Evolutionary conservation across 2,113 vertebrate species (phyloP).

Genomic region (Cyphomyrus discorhynchus): DNA sequence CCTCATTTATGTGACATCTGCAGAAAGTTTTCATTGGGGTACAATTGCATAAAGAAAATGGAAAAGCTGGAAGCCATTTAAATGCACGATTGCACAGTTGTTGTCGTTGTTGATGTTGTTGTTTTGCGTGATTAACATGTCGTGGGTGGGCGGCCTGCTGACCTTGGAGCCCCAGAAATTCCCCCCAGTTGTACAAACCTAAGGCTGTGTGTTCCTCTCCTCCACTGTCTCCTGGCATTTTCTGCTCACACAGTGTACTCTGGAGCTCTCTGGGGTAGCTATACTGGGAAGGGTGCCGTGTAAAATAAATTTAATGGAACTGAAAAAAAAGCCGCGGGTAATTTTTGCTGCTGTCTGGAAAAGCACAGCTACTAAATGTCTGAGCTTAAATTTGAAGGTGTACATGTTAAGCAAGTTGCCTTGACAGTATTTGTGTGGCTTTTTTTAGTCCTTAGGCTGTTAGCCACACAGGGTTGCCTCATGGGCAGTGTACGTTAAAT

Average conservation of each 20-base stretch:
- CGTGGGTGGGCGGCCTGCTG: neutral
- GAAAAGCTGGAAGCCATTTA: neutral
- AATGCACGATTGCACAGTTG: neutral
- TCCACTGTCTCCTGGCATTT: neutral
- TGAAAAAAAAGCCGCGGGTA: neutral
- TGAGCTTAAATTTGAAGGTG: neutral
- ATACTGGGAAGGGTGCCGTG: neutral
- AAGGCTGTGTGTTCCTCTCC: neutral
- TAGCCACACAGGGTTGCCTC: neutral
- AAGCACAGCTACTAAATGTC: neutral
- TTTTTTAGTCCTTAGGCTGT: neutral
- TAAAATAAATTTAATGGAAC: neutral
- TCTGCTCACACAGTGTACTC: neutral
- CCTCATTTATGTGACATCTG: neutral
- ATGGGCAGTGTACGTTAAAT: neutral
- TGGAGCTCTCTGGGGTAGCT: neutral
- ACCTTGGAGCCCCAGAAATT: neutral
- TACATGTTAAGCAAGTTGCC: neutral
- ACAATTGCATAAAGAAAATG: neutral
- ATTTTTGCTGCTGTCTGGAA: neutral
- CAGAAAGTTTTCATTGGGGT: neutral
- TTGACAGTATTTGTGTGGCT: neutral
- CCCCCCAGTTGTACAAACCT: neutral
- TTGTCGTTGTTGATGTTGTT: neutral
- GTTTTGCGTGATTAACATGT: neutral